phyloP scores from a whole-genome alignment of 2,113 vertebrate genomes.

The Carassius auratus region DNA sequence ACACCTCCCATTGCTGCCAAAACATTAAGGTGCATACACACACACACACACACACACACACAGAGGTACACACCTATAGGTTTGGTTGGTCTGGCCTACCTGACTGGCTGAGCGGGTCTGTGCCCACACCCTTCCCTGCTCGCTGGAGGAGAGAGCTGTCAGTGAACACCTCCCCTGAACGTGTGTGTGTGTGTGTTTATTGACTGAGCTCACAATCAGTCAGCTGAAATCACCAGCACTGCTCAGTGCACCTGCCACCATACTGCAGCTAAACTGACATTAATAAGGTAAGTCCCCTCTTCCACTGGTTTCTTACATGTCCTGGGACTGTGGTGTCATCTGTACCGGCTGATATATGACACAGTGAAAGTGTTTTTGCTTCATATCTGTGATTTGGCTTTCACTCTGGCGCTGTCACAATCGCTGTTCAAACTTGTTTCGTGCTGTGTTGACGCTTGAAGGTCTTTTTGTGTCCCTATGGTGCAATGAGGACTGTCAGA shows the following conservation, averaged over 20 bases:
- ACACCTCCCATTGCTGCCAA: not conserved
- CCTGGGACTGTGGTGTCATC: not conserved
- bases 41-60: slow-evolving; percentile 39
- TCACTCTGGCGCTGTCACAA: slow-evolving; percentile 32
- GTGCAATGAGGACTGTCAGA: not conserved
- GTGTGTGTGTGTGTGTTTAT: not conserved
- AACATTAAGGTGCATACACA: slow-evolving; percentile 31
- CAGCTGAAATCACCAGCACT: not conserved
- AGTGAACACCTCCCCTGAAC: slow-evolving; percentile 20
- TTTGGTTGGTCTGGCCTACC: slow-evolving; percentile 57
- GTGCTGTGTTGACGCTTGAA: slow-evolving; percentile 7
- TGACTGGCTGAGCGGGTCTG: slow-evolving; percentile 69
- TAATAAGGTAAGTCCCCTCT: not conserved
- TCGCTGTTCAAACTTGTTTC: not conserved
- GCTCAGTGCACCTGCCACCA: not conserved
- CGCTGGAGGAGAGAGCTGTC: slow-evolving; percentile 48
- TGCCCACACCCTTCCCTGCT: slow-evolving; percentile 51
- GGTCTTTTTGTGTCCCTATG: not conserved
- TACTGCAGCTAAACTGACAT: not conserved
- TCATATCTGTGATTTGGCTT: slow-evolving; percentile 33
- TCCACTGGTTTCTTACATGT: not conserved
- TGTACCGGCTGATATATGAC: not conserved
- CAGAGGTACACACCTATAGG: slow-evolving; percentile 62
- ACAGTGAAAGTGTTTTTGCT: slow-evolving; percentile 47
- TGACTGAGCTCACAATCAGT: not conserved